phyloP scores from a whole-genome alignment of 2,113 vertebrate species.

The Prunella fulvescens region DNA sequence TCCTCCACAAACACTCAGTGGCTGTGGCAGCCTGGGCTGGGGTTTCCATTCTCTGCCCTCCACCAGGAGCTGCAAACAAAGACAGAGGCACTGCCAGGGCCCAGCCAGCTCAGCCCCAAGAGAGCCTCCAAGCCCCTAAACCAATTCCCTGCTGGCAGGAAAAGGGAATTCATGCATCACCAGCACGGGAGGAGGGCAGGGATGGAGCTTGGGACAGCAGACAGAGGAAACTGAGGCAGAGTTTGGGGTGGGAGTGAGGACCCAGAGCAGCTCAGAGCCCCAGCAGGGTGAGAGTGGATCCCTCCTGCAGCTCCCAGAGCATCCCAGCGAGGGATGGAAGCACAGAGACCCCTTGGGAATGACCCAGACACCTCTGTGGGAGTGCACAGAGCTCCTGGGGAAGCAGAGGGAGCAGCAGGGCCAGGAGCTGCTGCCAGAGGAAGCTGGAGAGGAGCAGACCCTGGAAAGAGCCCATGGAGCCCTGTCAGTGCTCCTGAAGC shows the following conservation, averaged over 20 bases:
- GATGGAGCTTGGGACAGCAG: not conserved
- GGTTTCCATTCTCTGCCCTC: not conserved
- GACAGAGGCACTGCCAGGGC: not conserved
- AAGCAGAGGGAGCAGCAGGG: not conserved
- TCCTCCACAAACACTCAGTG: not conserved
- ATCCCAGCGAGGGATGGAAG: not conserved
- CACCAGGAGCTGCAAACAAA: not conserved
- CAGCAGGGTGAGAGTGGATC: rapidly evolving
- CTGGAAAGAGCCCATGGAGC: not conserved
- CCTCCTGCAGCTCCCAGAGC: too few species aligned
- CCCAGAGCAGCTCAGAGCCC: not conserved
- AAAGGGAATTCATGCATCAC: too few species aligned
- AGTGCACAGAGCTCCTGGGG: rapidly evolving
- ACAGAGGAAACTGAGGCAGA: not conserved
- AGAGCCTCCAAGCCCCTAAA: not conserved
- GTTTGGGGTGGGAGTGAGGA: not conserved
- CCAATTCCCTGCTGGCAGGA: not conserved
- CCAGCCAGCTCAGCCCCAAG: not conserved
- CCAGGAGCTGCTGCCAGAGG: rapidly evolving
- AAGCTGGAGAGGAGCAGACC: not conserved
- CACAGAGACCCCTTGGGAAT: not conserved
- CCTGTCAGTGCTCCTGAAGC: rapidly evolving
- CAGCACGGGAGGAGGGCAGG: rapidly evolving
- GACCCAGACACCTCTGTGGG: rapidly evolving
- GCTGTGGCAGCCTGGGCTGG: not conserved